A percentile compares a stretch with the other conserved stretches of the same genome.
Evolutionary conservation across 2,888 invertebrate genomes (phyloP).

Genomic region (Salpingus planirostris): DNA sequence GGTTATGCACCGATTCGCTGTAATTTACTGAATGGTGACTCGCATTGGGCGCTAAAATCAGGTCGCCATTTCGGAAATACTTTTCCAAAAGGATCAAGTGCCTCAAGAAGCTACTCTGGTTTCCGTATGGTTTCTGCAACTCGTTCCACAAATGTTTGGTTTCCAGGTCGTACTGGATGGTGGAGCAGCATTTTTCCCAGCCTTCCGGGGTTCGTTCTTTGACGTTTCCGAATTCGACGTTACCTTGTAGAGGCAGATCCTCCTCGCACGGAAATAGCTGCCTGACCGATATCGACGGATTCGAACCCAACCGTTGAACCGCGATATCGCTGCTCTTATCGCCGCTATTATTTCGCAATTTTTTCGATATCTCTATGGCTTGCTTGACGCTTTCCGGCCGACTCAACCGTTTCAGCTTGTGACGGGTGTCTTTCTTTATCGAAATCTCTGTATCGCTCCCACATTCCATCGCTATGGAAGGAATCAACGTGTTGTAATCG

Average conservation of each 20-base stretch:
- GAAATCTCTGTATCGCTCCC: conserved; percentile 30
- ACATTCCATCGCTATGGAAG: conserved; percentile 37
- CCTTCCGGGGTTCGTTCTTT: conserved; percentile 71
- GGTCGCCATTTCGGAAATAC: conserved; percentile 72
- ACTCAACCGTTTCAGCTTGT: conserved; percentile 19
- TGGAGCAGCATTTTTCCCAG: conserved; percentile 73
- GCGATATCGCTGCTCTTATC: conserved; percentile 45
- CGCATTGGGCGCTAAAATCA: conserved; percentile 64
- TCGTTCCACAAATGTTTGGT: conserved; percentile 75
- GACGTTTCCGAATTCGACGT: conserved; percentile 63
- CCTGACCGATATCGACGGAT: conserved; percentile 74
- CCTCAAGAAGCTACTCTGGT: conserved; percentile 75
- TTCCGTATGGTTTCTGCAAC: conserved; percentile 77
- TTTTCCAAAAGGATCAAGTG: conserved; percentile 76
- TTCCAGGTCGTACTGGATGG: conserved; percentile 74
- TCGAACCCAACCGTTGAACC: conserved; percentile 60
- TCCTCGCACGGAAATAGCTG: conserved; percentile 77
- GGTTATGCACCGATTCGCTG: conserved; percentile 68
- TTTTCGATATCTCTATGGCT: conserved; percentile 29
- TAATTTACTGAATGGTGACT: conserved; percentile 67
- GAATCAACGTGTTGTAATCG: conserved; percentile 39
- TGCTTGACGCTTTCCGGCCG: conserved; percentile 26
- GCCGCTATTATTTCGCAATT: conserved; percentile 43
- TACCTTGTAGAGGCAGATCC: conserved; percentile 67
- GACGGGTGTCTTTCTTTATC: conserved; percentile 22